Conservation (phyloP, 2,797 vertebrate genomes). For the Peromyscus aztecus region DNA sequence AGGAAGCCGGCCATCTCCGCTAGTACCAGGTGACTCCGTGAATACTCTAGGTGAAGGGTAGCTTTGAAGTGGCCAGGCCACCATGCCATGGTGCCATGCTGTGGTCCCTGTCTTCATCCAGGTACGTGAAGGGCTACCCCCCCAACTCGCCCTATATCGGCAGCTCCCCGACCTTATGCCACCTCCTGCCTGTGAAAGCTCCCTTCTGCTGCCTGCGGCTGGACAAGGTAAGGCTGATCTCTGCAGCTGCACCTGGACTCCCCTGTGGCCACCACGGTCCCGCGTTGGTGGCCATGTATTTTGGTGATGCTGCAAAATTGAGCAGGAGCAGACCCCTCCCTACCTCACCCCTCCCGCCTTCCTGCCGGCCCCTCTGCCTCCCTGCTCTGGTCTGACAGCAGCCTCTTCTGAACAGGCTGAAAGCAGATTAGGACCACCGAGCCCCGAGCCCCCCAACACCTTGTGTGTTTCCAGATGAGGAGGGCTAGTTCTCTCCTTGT, state of each 20-base stretch:
- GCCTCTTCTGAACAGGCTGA: not conserved
- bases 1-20: not conserved
- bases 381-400: not conserved
- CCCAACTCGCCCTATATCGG: constrained; percentile 98
- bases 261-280: not conserved
- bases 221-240: constrained; percentile 91
- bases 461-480: not conserved
- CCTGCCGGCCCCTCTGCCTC: not conserved
- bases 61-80: not conserved
- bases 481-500: not conserved
- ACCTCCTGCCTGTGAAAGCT: constrained; percentile 95
- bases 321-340: not conserved
- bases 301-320: accelerated
- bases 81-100: accelerated
- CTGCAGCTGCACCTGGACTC: accelerated
- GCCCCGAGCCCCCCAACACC: not conserved
- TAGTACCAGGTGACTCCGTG: too few relatives aligned
- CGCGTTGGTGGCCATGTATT: not conserved
- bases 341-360: not conserved
- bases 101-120: constrained; percentile 75
- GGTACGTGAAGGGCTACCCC: constrained; percentile 98
- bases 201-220: constrained; percentile 97
- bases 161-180: constrained; percentile 97
- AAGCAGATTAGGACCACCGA: not conserved
- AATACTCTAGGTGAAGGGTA: not conserved